phyloP scores from a whole-genome alignment of 2,888 invertebrate species.

The Archips xylosteana region DNA sequence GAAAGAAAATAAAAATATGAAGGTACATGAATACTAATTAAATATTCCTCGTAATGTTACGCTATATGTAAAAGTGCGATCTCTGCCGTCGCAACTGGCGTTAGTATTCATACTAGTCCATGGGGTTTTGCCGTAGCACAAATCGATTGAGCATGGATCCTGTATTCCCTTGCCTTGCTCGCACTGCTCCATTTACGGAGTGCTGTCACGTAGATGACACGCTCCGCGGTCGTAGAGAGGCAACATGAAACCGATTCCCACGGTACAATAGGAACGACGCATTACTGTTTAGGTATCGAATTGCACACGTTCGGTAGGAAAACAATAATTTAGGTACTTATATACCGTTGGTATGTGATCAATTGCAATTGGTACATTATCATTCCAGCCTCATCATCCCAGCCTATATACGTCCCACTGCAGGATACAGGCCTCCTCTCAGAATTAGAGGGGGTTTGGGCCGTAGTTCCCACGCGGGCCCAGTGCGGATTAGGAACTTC shows the following conservation, averaged over 20 bases:
- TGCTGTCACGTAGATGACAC: constrained; percentile 32
- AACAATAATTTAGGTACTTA: not conserved
- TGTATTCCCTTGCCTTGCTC: constrained; percentile 14
- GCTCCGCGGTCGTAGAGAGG: constrained; percentile 22
- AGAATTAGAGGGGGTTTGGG: too few relatives aligned
- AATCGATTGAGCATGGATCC: constrained; percentile 19
- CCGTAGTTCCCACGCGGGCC: too few relatives aligned
- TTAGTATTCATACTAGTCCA: not conserved
- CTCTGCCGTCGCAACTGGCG: not conserved
- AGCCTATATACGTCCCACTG: too few relatives aligned
- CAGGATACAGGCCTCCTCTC: too few relatives aligned
- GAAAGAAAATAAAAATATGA: too few relatives aligned
- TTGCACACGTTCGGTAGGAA: not conserved
- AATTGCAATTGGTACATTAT: too few relatives aligned
- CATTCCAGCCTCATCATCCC: too few relatives aligned
- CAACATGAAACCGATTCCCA: constrained; percentile 26
- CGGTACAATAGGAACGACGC: constrained; percentile 14
- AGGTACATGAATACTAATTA: not conserved
- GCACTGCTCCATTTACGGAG: constrained; percentile 18
- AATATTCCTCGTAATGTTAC: not conserved
- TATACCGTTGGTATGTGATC: too few relatives aligned
- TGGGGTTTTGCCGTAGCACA: not conserved
- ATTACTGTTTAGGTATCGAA: constrained; percentile 11
- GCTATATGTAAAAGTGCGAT: not conserved
- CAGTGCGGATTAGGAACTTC: too few relatives aligned